Evolutionary conservation across 2,113 vertebrate genomes (phyloP).

Genomic region (Pycnonotus jocosus): DNA sequence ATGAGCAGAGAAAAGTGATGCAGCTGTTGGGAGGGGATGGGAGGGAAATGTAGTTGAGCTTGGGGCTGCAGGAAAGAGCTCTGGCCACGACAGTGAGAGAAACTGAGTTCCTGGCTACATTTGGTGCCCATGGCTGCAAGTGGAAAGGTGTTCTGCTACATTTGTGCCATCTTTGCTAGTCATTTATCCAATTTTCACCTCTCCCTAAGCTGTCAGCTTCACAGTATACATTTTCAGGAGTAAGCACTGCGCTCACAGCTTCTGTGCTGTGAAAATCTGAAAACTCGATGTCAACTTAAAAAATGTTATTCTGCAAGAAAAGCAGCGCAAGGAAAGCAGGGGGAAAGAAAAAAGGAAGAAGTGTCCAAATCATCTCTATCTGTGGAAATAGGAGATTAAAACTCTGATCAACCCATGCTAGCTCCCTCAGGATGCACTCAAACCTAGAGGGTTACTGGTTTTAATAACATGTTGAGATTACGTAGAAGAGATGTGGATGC

Average conservation of each 20-base stretch:
- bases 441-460: background rate
- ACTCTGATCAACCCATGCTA: background rate
- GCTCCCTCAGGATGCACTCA: background rate
- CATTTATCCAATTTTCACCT: slow-evolving; percentile 9
- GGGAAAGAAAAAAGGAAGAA: background rate
- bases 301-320: slow-evolving; percentile 5
- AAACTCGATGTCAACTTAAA: background rate
- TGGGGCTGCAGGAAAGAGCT: background rate
- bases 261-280: background rate
- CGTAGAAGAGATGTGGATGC: background rate
- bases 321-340: background rate
- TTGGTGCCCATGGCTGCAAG: background rate
- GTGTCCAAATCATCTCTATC: background rate
- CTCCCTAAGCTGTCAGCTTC: background rate
- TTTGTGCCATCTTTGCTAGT: background rate
- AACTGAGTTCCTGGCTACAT: background rate
- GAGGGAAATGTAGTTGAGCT: background rate
- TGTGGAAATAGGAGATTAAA: slow-evolving; percentile 9
- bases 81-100: fast-evolving
- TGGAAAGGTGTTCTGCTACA: background rate
- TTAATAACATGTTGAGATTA: slow-evolving; percentile 3
- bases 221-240: background rate
- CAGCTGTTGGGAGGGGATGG: background rate
- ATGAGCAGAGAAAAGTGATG: background rate
- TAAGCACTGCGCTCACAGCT: background rate